Evolutionary conservation across 1,140 invertebrate genomes (phyloP), one percentile per base, ranked within the genome.

Genomic region (Phortica variegata): DNA sequence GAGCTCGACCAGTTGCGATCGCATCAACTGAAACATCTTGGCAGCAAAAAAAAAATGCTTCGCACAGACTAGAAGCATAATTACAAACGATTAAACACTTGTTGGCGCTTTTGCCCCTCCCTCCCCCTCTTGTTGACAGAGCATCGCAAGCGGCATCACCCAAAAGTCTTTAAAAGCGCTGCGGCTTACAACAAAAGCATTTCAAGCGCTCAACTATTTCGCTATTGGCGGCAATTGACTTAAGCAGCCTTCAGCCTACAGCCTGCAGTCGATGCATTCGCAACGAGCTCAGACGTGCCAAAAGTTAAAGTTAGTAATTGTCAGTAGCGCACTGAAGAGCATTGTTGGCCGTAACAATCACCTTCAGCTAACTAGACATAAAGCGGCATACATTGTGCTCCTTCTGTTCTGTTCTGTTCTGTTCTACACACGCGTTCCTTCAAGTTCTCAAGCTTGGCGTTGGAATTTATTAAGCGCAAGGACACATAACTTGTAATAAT

Each of bases 1-100:
- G 51, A 9, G 44, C 7, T 1, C 12, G 2, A 1, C 6, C 40
- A 29, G 50, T 43, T 48, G 21, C 16, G 10, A 10, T 15, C 18
- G 2, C 8, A 47, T 13, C 41, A 29, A 49, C 19, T 29, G 20
- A 18, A n/a, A n/a, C n/a, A n/a, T n/a, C n/a, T 17, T 23, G 4
- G 16, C 18, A 6, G 8, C 18, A 5, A 5, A 26, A n/a, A n/a
- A n/a, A n/a, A n/a, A n/a, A n/a, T 20, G 12, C n/a, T 20, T 2
- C 34, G 16, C 34, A 36, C 42, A 53, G 41, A 51, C 52, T 55
- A 56, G 43, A 9, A 50, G 63, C 54, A 69, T 68, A 68, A 68
- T 68, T 68, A 68, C 60, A 60, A 57, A 54, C 63, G 63, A 68
- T 68, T 68, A 68, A 68, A 68, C 63, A 68, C 63, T 68, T 68